A percentile compares a stretch with the other conserved stretches of the same genome.
phyloP scores from a whole-genome alignment of 1,140 invertebrate genomes.

The Drosophila nebulosa region DNA sequence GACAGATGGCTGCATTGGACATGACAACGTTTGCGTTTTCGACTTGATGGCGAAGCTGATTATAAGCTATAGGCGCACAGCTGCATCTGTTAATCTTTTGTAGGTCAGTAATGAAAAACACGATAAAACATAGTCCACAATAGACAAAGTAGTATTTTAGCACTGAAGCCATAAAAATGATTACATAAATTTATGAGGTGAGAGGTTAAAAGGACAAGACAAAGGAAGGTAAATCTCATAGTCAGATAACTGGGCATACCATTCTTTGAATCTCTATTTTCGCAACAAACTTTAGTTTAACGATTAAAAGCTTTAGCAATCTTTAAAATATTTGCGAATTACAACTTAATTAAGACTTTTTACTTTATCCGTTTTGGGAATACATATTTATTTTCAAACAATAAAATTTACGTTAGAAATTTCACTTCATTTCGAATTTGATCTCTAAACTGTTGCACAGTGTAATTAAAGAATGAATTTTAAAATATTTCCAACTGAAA shows the following conservation, averaged over 20 bases:
- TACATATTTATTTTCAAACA: no score
- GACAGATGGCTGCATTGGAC: slow-evolving; percentile 24
- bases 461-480: not conserved
- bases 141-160: not conserved
- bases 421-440: no score
- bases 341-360: no score
- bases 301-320: not conserved
- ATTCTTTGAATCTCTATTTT: no score
- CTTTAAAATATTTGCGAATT: no score
- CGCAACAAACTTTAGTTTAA: no score
- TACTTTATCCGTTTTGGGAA: no score
- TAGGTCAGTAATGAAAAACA: slow-evolving; percentile 12
- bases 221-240: no score
- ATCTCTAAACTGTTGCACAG: not conserved
- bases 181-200: no score
- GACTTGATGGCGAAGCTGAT: slow-evolving; percentile 15
- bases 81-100: slow-evolving; percentile 5
- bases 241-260: no score
- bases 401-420: no score
- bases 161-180: not conserved
- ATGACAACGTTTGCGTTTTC: slow-evolving; percentile 30
- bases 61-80: not conserved
- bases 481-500: not conserved
- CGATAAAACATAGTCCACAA: not conserved
- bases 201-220: no score